Conservation (phyloP, 2,797 vertebrate species). For the Urophycis tenuis region DNA sequence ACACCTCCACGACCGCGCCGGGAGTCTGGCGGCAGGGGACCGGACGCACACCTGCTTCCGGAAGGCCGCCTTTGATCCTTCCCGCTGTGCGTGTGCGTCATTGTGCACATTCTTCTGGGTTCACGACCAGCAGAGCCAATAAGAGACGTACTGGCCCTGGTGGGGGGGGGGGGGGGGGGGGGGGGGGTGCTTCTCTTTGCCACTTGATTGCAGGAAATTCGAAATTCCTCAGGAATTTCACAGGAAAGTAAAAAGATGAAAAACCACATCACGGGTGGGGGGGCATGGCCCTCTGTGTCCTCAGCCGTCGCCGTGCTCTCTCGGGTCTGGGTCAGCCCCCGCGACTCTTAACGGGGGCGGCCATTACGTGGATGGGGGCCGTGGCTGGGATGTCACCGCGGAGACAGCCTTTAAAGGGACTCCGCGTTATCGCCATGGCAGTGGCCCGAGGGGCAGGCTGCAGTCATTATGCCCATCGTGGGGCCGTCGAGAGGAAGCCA, state of each 20-base stretch:
- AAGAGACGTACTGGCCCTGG: too few species aligned
- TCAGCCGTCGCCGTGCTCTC: neutral
- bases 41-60: neutral
- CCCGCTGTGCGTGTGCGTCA: neutral
- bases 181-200: too few species aligned
- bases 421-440: neutral
- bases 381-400: neutral
- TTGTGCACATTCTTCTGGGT: neutral
- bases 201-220: too few species aligned
- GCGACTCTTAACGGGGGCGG: neutral
- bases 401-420: neutral
- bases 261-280: too few species aligned
- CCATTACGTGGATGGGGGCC: too few species aligned
- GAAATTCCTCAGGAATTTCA: too few species aligned
- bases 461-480: neutral
- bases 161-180: too few species aligned
- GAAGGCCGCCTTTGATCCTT: neutral
- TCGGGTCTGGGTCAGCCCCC: too few species aligned
- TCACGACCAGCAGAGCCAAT: neutral
- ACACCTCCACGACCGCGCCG: neutral
- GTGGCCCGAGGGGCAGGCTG: neutral
- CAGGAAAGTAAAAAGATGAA: too few species aligned
- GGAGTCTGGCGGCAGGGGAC: neutral
- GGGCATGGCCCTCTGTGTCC: neutral
- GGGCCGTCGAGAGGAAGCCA: neutral